These are phyloP conservation scores for Phalacrocorax carbo DNA, from an alignment of 2,113 vertebrate species.

Conservation along the genomic window DNA sequence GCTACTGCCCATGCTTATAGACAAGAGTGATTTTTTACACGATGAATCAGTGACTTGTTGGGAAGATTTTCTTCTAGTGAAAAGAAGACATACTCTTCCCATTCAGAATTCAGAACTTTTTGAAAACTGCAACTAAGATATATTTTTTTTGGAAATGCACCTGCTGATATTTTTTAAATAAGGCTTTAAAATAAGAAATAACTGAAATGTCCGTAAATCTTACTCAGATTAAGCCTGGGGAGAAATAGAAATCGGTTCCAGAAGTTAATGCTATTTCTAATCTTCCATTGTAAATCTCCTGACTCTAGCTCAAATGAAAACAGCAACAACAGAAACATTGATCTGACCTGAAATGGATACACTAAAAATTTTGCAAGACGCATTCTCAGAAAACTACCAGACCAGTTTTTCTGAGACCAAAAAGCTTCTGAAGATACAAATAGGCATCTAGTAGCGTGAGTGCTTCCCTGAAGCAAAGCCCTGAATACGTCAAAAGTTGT, in stretches of 20 bases:
- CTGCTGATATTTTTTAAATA: neutral
- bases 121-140: neutral
- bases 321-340: neutral
- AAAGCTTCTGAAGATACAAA: neutral
- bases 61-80: neutral
- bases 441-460: neutral
- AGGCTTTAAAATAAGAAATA: neutral
- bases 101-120: neutral
- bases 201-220: neutral
- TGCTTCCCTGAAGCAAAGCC: neutral
- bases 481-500: neutral
- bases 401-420: neutral
- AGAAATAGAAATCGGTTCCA: neutral
- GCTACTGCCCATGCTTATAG: neutral
- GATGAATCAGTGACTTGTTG: neutral
- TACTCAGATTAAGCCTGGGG: neutral
- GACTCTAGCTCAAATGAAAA: neutral
- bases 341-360: neutral
- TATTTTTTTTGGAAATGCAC: accelerated
- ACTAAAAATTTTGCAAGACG: neutral
- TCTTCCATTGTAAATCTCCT: neutral
- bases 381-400: neutral
- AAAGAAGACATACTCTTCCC: neutral
- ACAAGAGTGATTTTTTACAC: neutral
- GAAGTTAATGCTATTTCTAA: neutral